Evolutionary conservation across 1,140 invertebrate species (phyloP).

Genomic region (Nephotettix cincticeps): DNA sequence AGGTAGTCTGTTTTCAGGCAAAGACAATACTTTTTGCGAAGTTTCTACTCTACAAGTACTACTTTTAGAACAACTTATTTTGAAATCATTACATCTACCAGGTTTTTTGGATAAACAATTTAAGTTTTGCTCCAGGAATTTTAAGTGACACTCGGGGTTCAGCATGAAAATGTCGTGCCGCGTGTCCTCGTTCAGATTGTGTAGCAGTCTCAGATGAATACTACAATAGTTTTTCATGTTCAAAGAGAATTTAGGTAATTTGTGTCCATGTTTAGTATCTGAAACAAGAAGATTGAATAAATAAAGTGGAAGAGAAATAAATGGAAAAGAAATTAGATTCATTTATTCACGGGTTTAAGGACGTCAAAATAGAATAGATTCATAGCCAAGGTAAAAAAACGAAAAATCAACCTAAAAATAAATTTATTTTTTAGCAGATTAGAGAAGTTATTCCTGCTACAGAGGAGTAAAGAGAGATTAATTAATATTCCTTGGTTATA

Average conservation of each 20-base stretch:
- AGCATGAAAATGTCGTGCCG: background rate
- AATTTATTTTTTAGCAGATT: too few relatives aligned
- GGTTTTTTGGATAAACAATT: background rate
- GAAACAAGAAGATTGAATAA: background rate
- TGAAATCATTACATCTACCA: background rate
- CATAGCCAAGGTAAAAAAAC: too few relatives aligned
- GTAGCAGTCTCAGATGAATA: background rate
- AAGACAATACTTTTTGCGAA: background rate
- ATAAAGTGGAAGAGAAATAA: too few relatives aligned
- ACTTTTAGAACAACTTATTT: conserved; percentile 2
- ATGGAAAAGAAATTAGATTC: too few relatives aligned
- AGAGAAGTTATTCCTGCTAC: too few relatives aligned
- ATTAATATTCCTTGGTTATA: too few relatives aligned
- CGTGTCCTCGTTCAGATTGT: background rate
- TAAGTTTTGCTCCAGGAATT: background rate
- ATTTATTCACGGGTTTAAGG: too few relatives aligned
- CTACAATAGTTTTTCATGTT: background rate
- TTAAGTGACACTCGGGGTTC: background rate
- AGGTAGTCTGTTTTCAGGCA: background rate
- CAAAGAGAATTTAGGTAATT: background rate
- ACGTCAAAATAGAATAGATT: too few relatives aligned
- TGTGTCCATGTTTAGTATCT: background rate
- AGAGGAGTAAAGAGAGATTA: too few relatives aligned
- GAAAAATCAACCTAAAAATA: too few relatives aligned
- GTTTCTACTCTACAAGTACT: background rate